phyloP scores from a whole-genome alignment of 2,888 invertebrate species.

The Galerucella calmariensis region DNA sequence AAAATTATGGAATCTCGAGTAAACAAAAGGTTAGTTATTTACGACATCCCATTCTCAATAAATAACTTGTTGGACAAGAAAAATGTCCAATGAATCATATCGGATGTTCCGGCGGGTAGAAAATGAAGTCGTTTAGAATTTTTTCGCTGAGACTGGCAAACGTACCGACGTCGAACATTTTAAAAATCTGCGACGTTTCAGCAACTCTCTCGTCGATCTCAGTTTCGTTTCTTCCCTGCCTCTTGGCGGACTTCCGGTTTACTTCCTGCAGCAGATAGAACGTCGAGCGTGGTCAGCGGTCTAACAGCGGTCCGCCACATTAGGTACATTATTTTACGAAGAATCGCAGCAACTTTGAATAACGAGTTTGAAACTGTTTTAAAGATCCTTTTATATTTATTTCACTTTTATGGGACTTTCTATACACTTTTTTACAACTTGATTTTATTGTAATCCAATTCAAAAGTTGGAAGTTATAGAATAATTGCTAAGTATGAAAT shows the following conservation, averaged over 20 bases:
- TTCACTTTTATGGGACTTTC: no score
- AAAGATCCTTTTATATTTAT: neutral
- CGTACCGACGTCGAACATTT: conserved; percentile 2
- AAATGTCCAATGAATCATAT: conserved; percentile 24
- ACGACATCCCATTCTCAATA: neutral
- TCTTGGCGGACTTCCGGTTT: conserved; percentile 50
- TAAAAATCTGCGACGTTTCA: conserved; percentile 9
- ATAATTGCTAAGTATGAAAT: no score
- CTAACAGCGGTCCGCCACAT: conserved; percentile 51
- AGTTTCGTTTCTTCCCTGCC: conserved; percentile 25
- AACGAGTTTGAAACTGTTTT: neutral
- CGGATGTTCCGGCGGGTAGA: conserved; percentile 18
- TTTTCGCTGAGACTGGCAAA: conserved; percentile 28
- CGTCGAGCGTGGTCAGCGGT: conserved; percentile 55
- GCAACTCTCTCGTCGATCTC: conserved; percentile 5
- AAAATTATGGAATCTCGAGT: neutral
- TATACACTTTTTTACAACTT: no score
- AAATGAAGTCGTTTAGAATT: conserved; percentile 29
- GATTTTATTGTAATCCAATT: no score
- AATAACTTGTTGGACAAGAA: conserved; percentile 21
- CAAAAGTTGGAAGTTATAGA: no score
- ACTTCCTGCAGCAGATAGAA: conserved; percentile 51
- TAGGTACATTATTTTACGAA: conserved; percentile 35
- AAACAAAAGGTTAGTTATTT: conserved; percentile 8
- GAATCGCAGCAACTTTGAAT: neutral